Conservation (phyloP, 2,113 vertebrate genomes). For the Dicrurus megarhynchus region DNA sequence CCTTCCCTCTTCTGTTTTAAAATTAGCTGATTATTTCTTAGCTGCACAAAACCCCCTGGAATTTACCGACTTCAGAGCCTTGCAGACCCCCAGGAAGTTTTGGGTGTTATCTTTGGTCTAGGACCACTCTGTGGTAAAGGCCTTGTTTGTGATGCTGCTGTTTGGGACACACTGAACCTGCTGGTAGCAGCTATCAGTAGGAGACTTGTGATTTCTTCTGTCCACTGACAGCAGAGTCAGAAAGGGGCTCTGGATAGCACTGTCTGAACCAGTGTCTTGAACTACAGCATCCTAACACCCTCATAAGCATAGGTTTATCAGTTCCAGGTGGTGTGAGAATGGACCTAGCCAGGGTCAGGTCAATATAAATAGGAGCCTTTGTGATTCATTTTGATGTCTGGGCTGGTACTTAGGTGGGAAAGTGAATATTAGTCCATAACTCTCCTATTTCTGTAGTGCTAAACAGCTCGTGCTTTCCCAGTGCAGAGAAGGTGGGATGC, state of each 20-base stretch:
- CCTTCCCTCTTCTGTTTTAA: not conserved
- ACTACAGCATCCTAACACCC: not conserved
- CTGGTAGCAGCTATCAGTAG: not conserved
- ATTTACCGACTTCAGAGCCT: not conserved
- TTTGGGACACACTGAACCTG: not conserved
- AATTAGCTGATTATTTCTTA: not conserved
- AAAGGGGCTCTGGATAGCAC: not conserved
- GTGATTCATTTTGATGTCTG: not conserved
- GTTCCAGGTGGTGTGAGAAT: not conserved
- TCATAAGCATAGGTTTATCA: not conserved
- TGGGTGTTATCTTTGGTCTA: not conserved
- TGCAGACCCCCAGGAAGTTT: not conserved
- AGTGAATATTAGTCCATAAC: not conserved
- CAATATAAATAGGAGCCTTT: not conserved
- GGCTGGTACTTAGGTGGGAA: not conserved
- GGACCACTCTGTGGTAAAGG: accelerated
- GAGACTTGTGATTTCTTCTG: not conserved
- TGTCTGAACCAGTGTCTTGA: not conserved
- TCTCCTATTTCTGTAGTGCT: not conserved
- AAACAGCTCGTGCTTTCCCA: not conserved
- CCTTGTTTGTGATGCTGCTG: not conserved
- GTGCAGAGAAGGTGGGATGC: not conserved
- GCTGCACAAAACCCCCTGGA: not conserved
- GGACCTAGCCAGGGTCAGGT: not conserved
- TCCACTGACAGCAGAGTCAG: not conserved